phyloP scores from a whole-genome alignment of 2,113 vertebrate genomes.

The Hydrochoerus hydrochaeris region DNA sequence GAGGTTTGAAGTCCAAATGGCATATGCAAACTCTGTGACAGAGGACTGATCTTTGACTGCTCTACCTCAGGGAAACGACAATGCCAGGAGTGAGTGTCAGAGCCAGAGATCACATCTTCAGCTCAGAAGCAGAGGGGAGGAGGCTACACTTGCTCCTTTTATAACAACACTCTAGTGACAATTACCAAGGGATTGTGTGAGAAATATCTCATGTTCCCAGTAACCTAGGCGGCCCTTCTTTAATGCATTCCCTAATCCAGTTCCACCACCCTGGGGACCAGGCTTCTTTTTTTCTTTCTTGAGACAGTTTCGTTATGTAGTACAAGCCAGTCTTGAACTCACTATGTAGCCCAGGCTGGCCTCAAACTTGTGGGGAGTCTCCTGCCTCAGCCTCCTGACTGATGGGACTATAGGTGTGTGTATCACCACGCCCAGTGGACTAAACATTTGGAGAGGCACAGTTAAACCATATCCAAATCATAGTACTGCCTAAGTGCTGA shows the following conservation, averaged over 20 bases:
- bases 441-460: neutral
- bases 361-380: neutral
- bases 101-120: neutral
- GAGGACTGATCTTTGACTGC: neutral
- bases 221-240: neutral
- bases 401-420: neutral
- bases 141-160: neutral
- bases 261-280: neutral
- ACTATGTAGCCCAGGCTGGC: too few species aligned
- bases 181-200: neutral
- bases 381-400: neutral
- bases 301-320: too few species aligned
- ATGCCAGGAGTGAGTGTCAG: neutral
- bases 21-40: neutral
- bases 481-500: neutral
- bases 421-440: neutral
- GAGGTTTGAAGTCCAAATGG: neutral
- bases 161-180: neutral
- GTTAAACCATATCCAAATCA: neutral
- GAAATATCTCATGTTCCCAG: neutral
- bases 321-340: too few species aligned
- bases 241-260: neutral
- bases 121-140: neutral
- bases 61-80: neutral
- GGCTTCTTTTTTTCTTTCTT: neutral